Conservation (phyloP, 2,888 invertebrate genomes). For the Amiota minor region DNA sequence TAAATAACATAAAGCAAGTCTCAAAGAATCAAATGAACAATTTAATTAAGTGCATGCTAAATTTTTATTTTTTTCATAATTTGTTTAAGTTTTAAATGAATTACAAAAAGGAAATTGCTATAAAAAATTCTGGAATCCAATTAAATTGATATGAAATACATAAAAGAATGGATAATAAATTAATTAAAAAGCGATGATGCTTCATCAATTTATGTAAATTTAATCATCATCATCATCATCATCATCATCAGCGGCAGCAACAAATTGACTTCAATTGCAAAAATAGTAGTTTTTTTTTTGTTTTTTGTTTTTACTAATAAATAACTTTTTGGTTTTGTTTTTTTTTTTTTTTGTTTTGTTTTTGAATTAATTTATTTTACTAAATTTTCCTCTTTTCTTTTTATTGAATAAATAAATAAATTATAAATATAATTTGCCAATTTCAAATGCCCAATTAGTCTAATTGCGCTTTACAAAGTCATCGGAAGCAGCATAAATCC, state of each 20-base stretch:
- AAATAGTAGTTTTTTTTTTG: not conserved
- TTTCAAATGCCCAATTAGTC: conserved; percentile 51
- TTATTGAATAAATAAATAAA: conserved; percentile 53
- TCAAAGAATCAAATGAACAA: conserved; percentile 52
- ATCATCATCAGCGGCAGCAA: not conserved
- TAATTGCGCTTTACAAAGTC: conserved; percentile 39
- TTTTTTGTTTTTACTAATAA: no score
- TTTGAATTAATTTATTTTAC: not conserved
- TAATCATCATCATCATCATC: conserved; percentile 7
- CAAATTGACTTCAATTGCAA: not conserved
- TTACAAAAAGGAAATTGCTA: not conserved
- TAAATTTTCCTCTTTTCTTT: conserved; percentile 19
- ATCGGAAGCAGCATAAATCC: not conserved
- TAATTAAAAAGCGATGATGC: no score
- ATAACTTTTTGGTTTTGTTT: not conserved
- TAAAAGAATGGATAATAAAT: no score
- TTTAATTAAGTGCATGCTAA: conserved; percentile 53
- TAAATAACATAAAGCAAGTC: conserved; percentile 37
- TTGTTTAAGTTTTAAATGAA: not conserved
- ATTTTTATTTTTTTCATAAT: no score
- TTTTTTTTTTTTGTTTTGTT: not conserved
- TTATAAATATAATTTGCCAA: conserved; percentile 47
- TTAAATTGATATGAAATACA: no score
- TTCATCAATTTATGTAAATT: no score
- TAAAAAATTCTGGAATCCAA: no score